Evolutionary conservation across 2,888 invertebrate genomes (phyloP).

Genomic region (Rhabditoides inermis): DNA sequence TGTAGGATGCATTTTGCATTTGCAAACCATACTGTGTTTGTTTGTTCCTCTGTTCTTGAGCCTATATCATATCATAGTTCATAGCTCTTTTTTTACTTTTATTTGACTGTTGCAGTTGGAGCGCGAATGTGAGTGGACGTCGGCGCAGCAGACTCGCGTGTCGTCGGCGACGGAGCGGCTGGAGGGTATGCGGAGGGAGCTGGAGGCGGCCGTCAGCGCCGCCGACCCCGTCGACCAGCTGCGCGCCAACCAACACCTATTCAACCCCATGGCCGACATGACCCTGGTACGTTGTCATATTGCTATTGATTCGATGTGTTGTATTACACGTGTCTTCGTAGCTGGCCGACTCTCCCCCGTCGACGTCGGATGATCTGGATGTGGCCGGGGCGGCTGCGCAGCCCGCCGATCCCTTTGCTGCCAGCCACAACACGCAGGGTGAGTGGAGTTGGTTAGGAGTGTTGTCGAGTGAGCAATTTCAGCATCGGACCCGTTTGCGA

Average conservation of each 20-base stretch:
- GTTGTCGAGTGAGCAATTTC: too few species aligned
- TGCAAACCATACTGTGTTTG: too few species aligned
- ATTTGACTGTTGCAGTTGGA: neutral
- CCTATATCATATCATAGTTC: too few species aligned
- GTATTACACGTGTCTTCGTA: constrained; percentile 14
- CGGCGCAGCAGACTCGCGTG: too few species aligned
- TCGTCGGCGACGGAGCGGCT: too few species aligned
- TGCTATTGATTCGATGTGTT: constrained; percentile 2
- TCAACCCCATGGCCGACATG: neutral
- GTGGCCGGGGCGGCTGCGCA: neutral
- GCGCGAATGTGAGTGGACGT: neutral
- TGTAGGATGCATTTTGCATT: too few species aligned
- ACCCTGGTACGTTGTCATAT: neutral
- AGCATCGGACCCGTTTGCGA: constrained; percentile 33
- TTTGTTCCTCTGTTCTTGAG: too few species aligned
- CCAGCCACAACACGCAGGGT: too few species aligned
- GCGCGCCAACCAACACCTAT: neutral
- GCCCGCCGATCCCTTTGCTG: neutral
- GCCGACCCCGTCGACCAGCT: neutral
- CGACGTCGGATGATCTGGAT: neutral
- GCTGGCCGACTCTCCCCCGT: too few species aligned
- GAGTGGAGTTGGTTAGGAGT: too few species aligned
- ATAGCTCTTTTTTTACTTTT: too few species aligned
- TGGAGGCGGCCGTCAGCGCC: neutral
- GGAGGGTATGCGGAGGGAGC: too few species aligned